A percentile compares a stretch with the other conserved stretches of the same genome.
Evolutionary conservation across 2,113 vertebrate genomes (phyloP).

Genomic region (Albula glossodonta): DNA sequence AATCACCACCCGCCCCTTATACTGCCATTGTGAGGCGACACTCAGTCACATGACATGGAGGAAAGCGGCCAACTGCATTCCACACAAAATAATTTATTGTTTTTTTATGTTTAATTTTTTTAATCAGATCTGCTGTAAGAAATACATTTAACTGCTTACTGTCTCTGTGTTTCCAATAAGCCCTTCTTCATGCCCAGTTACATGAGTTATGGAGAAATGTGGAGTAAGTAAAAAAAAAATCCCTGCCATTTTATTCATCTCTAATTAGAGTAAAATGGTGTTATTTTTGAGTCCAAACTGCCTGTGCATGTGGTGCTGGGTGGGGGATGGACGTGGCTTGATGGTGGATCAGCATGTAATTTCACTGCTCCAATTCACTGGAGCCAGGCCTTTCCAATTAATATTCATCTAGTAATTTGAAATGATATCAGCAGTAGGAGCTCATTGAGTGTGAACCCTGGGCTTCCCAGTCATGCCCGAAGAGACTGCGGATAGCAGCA

Average conservation of each 20-base stretch:
- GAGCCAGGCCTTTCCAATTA: conserved; percentile 19
- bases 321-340: neutral
- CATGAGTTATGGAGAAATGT: neutral
- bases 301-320: neutral
- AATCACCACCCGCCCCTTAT: neutral
- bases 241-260: neutral
- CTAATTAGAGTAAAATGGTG: neutral
- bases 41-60: neutral
- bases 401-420: conserved; percentile 24
- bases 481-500: conserved; percentile 44
- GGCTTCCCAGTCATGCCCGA: conserved; percentile 47
- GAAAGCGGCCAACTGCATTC: neutral
- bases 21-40: neutral
- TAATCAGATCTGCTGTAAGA: neutral
- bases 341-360: neutral
- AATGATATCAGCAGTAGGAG: conserved; percentile 19
- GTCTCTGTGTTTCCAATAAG: neutral
- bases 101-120: neutral
- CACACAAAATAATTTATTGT: neutral
- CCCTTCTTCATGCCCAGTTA: neutral
- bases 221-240: neutral
- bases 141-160: neutral
- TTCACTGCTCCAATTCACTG: conserved; percentile 15
- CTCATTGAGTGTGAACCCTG: conserved; percentile 13
- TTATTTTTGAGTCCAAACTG: conserved; percentile 5